These are phyloP conservation scores for Dasypus novemcinctus DNA, from an alignment of 2,113 vertebrate species.

Conservation along the genomic window DNA sequence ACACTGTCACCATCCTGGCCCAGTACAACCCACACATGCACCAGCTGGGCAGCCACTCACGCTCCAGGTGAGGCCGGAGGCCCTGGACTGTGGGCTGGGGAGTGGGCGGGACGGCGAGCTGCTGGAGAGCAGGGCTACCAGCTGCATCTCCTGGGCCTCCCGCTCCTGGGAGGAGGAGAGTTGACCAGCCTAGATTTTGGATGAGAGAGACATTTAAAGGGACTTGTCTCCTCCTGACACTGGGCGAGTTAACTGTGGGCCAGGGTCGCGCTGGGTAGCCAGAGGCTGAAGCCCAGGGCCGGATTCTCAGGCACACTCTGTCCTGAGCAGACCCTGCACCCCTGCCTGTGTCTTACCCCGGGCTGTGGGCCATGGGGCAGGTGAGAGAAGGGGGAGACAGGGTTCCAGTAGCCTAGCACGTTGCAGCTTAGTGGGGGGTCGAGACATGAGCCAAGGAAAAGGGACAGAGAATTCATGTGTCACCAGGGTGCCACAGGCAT, in stretches of 20 bases:
- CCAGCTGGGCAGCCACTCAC: constrained; percentile 94
- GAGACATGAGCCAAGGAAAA: not conserved
- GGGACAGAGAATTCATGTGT: not conserved
- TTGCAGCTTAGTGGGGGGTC: accelerated
- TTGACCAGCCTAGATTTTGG: not conserved
- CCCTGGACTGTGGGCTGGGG: not conserved
- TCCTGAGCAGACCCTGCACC: not conserved
- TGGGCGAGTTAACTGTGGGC: not conserved
- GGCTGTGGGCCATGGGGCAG: not conserved
- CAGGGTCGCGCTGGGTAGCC: too few relatives aligned
- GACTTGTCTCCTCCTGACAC: not conserved
- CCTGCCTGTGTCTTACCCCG: not conserved
- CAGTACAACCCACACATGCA: constrained; percentile 98
- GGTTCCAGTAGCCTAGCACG: accelerated
- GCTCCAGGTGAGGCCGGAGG: constrained; percentile 87
- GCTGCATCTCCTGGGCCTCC: not conserved
- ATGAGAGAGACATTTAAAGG: not conserved
- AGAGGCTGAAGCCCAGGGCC: accelerated
- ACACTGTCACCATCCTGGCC: constrained; percentile 95
- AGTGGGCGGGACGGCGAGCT: accelerated
- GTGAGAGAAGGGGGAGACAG: not conserved
- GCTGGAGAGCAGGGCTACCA: not conserved
- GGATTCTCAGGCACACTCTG: not conserved
- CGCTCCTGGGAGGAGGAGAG: not conserved
- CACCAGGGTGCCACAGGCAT: not conserved